phyloP scores from a whole-genome alignment of 2,888 invertebrate species.

The Ectemnius lituratus region DNA sequence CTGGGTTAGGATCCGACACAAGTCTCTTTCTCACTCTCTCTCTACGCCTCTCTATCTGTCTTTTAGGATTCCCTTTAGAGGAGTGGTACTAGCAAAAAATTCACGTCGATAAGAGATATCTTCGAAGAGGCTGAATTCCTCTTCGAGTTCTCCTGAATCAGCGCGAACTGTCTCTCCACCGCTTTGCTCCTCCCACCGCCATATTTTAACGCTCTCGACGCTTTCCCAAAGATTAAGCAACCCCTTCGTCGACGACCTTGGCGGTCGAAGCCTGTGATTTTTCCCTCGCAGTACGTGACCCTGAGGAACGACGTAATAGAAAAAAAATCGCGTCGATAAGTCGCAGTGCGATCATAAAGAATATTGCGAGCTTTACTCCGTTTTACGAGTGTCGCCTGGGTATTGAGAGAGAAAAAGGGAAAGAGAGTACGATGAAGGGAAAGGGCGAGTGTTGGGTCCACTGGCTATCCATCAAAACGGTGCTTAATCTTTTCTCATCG shows the following conservation, averaged over 20 bases:
- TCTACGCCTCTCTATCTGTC: not conserved
- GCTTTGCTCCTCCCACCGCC: not conserved
- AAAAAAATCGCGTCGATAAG: slow-evolving; percentile 5
- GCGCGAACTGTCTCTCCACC: not conserved
- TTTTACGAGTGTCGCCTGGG: not conserved
- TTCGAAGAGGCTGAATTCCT: slow-evolving; percentile 25
- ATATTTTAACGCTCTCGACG: slow-evolving; percentile 29
- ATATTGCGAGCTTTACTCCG: not conserved
- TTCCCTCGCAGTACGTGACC: not conserved
- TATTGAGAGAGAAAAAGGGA: not conserved
- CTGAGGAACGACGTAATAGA: not conserved
- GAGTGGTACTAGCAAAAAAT: slow-evolving; percentile 35
- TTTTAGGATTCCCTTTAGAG: slow-evolving; percentile 49
- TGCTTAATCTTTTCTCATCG: slow-evolving; percentile 4
- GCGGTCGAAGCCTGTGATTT: not conserved
- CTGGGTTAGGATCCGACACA: slow-evolving; percentile 24
- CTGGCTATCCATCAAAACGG: slow-evolving; percentile 8
- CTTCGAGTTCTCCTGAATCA: slow-evolving; percentile 31
- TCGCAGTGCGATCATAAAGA: not conserved
- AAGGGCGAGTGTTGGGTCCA: not conserved
- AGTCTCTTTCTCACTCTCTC: no score
- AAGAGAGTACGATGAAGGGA: no score
- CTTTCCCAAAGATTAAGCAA: slow-evolving; percentile 11
- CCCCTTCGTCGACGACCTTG: slow-evolving; percentile 9
- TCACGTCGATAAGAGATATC: slow-evolving; percentile 33